Conservation (phyloP, 2,797 vertebrate genomes). For the Esox masquinongy region DNA sequence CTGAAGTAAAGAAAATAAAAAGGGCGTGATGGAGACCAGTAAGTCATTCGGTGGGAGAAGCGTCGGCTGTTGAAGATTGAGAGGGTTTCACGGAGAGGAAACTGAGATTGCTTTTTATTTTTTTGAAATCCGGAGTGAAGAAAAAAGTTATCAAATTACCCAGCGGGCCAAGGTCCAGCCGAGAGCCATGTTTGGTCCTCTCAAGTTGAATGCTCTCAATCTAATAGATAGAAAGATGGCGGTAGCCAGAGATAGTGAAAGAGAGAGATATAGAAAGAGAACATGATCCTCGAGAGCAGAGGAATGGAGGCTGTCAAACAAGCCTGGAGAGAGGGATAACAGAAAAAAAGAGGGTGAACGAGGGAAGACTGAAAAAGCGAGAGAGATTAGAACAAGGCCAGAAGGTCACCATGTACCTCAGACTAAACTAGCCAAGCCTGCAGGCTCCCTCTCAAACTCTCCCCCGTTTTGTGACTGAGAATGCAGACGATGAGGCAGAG, state of each 20-base stretch:
- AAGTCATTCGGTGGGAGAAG: background rate
- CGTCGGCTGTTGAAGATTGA: background rate
- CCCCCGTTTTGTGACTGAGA: constrained; percentile 40
- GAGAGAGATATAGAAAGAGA: constrained; percentile 7
- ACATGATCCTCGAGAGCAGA: background rate
- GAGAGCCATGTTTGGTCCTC: constrained; percentile 34
- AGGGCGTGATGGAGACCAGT: background rate
- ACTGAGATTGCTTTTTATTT: background rate
- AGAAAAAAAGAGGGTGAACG: background rate
- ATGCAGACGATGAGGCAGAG: background rate
- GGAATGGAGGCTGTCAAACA: constrained; percentile 5
- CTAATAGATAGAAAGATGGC: constrained; percentile 17
- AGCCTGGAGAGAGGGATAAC: background rate
- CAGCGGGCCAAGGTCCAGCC: constrained; percentile 14
- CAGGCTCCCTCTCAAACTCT: constrained; percentile 45
- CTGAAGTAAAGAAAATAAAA: background rate
- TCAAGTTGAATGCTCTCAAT: constrained; percentile 34
- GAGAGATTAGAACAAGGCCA: constrained; percentile 42
- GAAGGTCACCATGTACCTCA: constrained; percentile 52
- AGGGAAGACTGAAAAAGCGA: constrained; percentile 4
- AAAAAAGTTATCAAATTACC: constrained; percentile 19
- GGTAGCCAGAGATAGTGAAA: background rate
- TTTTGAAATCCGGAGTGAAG: background rate
- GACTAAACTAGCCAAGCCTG: constrained; percentile 49
- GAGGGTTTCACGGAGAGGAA: background rate